Conservation (phyloP, 2,888 invertebrate species). For the Odontomyia ornata region DNA sequence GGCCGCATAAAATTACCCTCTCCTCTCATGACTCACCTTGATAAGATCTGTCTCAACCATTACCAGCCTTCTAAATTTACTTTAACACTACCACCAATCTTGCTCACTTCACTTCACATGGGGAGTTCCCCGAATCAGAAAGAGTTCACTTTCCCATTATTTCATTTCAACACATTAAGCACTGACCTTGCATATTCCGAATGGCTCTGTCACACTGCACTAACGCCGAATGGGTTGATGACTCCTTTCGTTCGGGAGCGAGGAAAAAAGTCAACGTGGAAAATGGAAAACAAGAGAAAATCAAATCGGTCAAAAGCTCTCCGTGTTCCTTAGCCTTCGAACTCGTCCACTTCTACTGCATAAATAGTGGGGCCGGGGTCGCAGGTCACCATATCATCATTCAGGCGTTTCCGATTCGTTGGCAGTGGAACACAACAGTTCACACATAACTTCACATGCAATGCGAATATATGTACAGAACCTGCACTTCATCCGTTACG, state of each 20-base stretch:
- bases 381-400: constrained; percentile 34
- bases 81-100: too few species aligned
- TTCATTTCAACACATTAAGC: constrained; percentile 28
- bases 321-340: constrained; percentile 7
- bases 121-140: constrained; percentile 17
- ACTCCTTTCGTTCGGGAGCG: constrained; percentile 3
- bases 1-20: too few species aligned
- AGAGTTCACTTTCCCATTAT: constrained; percentile 14
- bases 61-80: too few species aligned
- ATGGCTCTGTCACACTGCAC: constrained; percentile 17
- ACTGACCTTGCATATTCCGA: constrained; percentile 37
- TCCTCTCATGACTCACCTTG: too few species aligned
- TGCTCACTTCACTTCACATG: neutral
- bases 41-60: too few species aligned
- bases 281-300: neutral
- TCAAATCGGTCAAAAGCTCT: constrained; percentile 39
- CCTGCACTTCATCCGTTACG: neutral
- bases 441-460: neutral
- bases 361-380: constrained; percentile 26
- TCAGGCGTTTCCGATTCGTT: neutral
- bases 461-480: neutral
- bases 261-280: neutral
- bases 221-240: constrained; percentile 36
- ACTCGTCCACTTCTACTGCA: constrained; percentile 36
- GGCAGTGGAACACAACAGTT: neutral